phyloP scores from a whole-genome alignment of 1,140 invertebrate genomes.

The Metaphire vulgaris region DNA sequence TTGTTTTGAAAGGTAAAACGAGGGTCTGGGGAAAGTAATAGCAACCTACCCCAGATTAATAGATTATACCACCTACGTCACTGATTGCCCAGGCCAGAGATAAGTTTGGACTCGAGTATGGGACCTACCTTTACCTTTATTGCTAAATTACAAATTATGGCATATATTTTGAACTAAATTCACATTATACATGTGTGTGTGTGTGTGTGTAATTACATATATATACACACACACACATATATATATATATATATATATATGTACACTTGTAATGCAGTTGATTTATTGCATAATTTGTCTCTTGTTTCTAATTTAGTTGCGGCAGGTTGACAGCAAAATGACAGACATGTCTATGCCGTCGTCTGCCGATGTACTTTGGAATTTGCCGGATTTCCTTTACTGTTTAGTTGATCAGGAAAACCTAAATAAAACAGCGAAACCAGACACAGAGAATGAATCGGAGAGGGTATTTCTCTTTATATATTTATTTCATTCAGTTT shows the following conservation, averaged over 20 bases:
- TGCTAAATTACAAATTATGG: no score
- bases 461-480: neutral
- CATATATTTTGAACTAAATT: neutral
- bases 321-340: neutral
- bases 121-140: no score
- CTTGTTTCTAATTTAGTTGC: neutral
- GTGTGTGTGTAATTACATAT: neutral
- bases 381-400: neutral
- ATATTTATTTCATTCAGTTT: neutral
- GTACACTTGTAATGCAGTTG: neutral
- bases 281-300: neutral
- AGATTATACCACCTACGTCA: no score
- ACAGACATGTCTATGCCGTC: neutral
- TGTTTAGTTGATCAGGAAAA: neutral
- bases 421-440: neutral
- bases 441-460: neutral
- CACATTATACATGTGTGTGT: neutral
- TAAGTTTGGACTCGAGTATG: no score
- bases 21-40: no score
- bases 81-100: no score
- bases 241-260: no score
- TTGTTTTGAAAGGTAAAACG: no score
- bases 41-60: no score
- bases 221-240: no score
- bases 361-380: neutral